phyloP scores from a whole-genome alignment of 2,888 invertebrate species.

The Aporophyla lueneburgensis region DNA sequence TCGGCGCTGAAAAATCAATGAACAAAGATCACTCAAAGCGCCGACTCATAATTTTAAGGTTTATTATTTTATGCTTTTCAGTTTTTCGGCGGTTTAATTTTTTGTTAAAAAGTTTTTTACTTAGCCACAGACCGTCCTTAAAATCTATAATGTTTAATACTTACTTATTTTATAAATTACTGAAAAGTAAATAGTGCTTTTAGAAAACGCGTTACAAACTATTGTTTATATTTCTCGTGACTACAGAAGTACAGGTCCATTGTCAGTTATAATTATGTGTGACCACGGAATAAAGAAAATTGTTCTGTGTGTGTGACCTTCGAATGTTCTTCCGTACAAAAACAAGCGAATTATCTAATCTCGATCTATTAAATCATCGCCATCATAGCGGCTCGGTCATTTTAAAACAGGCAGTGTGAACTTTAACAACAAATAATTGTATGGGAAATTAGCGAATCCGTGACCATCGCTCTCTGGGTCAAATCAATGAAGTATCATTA shows the following conservation, averaged over 20 bases:
- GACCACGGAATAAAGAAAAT: too few species aligned
- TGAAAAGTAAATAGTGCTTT: not conserved
- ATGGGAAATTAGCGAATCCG: not conserved
- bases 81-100: too few species aligned
- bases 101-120: too few species aligned
- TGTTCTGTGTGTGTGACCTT: conserved; percentile 35
- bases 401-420: conserved; percentile 7
- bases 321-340: conserved; percentile 32
- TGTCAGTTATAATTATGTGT: conserved; percentile 26
- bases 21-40: too few species aligned
- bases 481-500: not conserved
- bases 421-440: not conserved
- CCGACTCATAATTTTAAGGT: too few species aligned
- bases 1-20: too few species aligned
- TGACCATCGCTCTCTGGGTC: not conserved
- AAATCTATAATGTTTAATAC: not conserved
- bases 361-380: conserved; percentile 26
- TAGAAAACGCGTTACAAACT: not conserved
- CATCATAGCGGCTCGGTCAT: conserved; percentile 12
- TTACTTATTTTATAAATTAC: not conserved
- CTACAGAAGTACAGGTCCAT: conserved; percentile 13
- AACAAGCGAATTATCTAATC: conserved; percentile 47
- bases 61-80: too few species aligned
- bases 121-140: too few species aligned
- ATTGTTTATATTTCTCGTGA: conserved; percentile 26